A percentile compares a stretch with the other conserved stretches of the same genome.
Conservation (phyloP, 2,797 vertebrate species). For the Microctenopoma stevenorrisi region DNA sequence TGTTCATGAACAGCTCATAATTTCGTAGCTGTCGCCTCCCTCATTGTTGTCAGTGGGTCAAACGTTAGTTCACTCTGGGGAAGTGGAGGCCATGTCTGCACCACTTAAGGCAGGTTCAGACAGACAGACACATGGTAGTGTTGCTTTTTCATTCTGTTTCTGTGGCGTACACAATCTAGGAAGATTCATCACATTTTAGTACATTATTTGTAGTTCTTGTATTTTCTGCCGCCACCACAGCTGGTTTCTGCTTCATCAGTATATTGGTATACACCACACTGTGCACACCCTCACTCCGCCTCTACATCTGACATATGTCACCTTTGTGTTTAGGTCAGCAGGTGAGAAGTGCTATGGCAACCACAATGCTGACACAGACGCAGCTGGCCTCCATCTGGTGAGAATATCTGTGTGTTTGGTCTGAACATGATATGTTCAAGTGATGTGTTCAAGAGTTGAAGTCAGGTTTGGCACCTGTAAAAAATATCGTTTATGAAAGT, state of each 20-base stretch:
- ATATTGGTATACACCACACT: not conserved
- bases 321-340: slow-evolving; percentile 88
- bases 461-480: slow-evolving; percentile 7
- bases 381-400: slow-evolving; percentile 98
- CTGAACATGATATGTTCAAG: not conserved
- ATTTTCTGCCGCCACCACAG: too few relatives aligned
- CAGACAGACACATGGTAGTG: not conserved
- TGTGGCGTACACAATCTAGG: not conserved
- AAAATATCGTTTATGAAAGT: not conserved
- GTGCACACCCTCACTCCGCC: not conserved
- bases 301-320: slow-evolving; percentile 22
- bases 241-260: not conserved
- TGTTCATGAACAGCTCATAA: slow-evolving; percentile 24
- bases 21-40: slow-evolving; percentile 38
- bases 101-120: slow-evolving; percentile 54
- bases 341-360: slow-evolving; percentile 92
- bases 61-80: slow-evolving; percentile 30
- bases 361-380: slow-evolving; percentile 94
- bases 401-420: slow-evolving; percentile 66
- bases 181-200: too few relatives aligned
- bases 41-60: slow-evolving; percentile 11
- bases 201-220: too few relatives aligned
- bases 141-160: slow-evolving; percentile 36
- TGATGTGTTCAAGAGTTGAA: not conserved
- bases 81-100: slow-evolving; percentile 19